phyloP scores from a whole-genome alignment of 2,113 vertebrate species.

The Piaya cayana region DNA sequence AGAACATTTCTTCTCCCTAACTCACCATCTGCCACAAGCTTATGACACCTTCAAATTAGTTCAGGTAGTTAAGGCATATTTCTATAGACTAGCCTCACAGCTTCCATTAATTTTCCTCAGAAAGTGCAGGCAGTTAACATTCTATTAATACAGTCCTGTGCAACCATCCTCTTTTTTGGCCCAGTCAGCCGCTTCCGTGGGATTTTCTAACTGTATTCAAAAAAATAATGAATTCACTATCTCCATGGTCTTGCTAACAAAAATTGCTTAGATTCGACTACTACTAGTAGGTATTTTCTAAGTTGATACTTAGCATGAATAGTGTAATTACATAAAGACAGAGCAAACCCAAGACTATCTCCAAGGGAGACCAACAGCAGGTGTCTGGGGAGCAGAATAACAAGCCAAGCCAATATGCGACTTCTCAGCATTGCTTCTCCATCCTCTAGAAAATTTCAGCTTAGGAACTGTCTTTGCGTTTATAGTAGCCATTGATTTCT shows the following conservation, averaged over 20 bases:
- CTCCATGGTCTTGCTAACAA: not conserved
- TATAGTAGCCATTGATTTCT: not conserved
- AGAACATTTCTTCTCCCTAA: slow-evolving; percentile 34
- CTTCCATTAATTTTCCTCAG: not conserved
- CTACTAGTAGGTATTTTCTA: not conserved
- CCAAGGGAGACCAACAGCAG: not conserved
- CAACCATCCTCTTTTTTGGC: not conserved
- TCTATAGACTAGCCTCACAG: not conserved
- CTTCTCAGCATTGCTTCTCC: not conserved
- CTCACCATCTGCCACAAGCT: slow-evolving; percentile 57
- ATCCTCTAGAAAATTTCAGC: not conserved
- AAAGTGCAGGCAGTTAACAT: not conserved
- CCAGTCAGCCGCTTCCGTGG: not conserved
- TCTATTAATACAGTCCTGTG: not conserved
- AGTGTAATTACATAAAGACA: not conserved
- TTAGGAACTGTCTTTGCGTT: not conserved
- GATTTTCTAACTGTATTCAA: not conserved
- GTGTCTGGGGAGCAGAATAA: not conserved
- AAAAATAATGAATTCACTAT: not conserved
- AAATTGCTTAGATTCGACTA: not conserved
- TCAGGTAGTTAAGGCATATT: slow-evolving; percentile 14
- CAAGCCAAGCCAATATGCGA: not conserved
- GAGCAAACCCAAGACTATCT: not conserved
- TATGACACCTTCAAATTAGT: slow-evolving; percentile 33
- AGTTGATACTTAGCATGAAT: not conserved